Conservation (phyloP, 1,140 invertebrate genomes). For the Metaphire vulgaris region DNA sequence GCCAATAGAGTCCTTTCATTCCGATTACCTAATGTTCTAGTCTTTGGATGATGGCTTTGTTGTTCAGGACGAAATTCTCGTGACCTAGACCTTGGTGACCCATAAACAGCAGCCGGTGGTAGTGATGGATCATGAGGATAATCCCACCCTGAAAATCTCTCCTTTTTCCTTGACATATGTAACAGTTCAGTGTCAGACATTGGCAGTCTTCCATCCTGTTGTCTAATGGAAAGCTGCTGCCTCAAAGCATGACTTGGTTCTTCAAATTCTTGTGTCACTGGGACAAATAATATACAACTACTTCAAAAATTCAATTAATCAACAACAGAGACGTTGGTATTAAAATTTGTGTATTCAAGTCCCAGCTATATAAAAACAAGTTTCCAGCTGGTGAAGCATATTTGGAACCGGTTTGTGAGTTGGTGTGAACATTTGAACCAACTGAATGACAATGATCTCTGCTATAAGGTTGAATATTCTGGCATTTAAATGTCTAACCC, state of each 20-base stretch:
- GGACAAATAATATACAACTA: constrained; percentile 18
- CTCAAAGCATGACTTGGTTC: constrained; percentile 68
- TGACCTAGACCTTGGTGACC: background rate
- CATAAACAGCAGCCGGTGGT: background rate
- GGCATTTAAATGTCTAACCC: too few species aligned
- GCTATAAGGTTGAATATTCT: too few species aligned
- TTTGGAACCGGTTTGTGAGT: too few species aligned
- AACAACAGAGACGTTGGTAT: too few species aligned
- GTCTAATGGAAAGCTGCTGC: constrained; percentile 49
- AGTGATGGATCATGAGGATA: background rate
- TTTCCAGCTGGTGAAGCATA: too few species aligned
- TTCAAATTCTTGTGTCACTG: constrained; percentile 68
- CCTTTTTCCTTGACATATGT: background rate
- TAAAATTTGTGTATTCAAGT: too few species aligned
- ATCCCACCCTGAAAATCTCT: background rate
- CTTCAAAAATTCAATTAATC: too few species aligned
- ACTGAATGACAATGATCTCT: too few species aligned
- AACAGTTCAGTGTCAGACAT: constrained; percentile 38
- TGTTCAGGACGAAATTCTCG: background rate
- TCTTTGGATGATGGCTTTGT: background rate
- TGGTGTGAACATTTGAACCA: too few species aligned
- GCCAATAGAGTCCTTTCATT: background rate
- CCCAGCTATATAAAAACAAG: too few species aligned
- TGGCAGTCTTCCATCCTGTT: constrained; percentile 23
- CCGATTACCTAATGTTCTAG: background rate